Percentiles rank a stretch among this genome's conserved stretches.
These are phyloP conservation scores for Brachionus koreanus DNA, from an alignment of 1,140 invertebrate genomes.

Conservation along the genomic window DNA sequence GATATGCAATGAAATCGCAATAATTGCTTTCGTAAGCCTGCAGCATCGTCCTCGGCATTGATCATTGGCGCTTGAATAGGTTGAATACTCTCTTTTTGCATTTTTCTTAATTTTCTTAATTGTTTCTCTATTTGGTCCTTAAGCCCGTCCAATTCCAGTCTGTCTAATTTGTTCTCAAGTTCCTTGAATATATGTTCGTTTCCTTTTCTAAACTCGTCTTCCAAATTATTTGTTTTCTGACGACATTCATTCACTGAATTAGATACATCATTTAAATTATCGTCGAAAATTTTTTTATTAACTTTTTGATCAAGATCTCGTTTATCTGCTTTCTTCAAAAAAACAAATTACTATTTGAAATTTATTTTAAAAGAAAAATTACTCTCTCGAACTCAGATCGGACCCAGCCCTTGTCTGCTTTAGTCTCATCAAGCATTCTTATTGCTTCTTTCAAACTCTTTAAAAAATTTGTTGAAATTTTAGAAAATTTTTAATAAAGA, in stretches of 20 bases:
- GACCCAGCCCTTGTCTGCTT: slow-evolving; percentile 57
- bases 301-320: slow-evolving; percentile 54
- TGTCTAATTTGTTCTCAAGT: slow-evolving; percentile 55
- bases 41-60: slow-evolving; percentile 54
- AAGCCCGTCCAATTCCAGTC: slow-evolving; percentile 53
- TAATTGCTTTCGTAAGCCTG: slow-evolving; percentile 57
- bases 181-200: slow-evolving; percentile 52
- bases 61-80: neutral
- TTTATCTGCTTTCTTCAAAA: slow-evolving; percentile 57
- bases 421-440: slow-evolving; percentile 50
- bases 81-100: slow-evolving; percentile 50
- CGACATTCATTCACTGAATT: slow-evolving; percentile 52
- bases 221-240: slow-evolving; percentile 45
- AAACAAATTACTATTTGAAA: neutral
- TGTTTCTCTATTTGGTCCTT: slow-evolving; percentile 55
- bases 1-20: slow-evolving; percentile 57
- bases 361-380: slow-evolving; percentile 45
- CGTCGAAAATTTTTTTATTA: slow-evolving; percentile 54
- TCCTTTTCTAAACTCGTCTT: slow-evolving; percentile 52
- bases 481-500: too few species aligned
- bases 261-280: slow-evolving; percentile 53
- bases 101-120: slow-evolving; percentile 47
- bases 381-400: slow-evolving; percentile 55
- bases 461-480: too few species aligned
- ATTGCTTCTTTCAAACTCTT: slow-evolving; percentile 44